Percentiles rank a stretch among this genome's conserved stretches.
Conservation (phyloP, 92 coral and sea anemone species). For the Bergia sp. region DNA sequence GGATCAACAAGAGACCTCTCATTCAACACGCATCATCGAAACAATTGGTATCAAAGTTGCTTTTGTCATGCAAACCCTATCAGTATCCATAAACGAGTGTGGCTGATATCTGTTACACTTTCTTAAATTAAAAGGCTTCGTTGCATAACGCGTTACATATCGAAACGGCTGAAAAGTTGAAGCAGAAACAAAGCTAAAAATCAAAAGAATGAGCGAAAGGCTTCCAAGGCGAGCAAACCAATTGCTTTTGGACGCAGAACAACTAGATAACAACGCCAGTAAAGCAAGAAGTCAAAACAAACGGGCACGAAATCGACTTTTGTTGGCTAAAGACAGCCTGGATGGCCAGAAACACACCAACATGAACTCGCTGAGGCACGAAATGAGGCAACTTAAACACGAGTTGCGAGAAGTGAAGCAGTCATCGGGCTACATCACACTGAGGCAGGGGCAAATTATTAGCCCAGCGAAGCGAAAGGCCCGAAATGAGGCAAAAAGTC, state of each 20-base stretch:
- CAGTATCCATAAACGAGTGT: neutral
- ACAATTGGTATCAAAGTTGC: constrained; percentile 9
- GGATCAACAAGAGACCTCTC: neutral
- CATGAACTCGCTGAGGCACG: constrained; percentile 76
- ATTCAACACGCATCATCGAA: constrained; percentile 16
- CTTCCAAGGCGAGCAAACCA: constrained; percentile 55
- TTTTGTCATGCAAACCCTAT: constrained; percentile 17
- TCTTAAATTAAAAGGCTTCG: neutral
- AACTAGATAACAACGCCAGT: constrained; percentile 75
- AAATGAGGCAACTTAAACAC: constrained; percentile 79
- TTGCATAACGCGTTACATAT: neutral
- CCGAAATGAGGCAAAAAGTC: constrained; percentile 16
- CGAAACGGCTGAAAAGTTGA: neutral
- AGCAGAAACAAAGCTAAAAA: neutral
- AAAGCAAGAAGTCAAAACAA: constrained; percentile 75
- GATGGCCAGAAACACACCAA: constrained; percentile 64
- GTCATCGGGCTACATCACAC: constrained; percentile 67
- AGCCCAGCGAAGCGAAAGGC: constrained; percentile 34
- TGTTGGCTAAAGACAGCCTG: constrained; percentile 59
- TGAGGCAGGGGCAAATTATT: neutral
- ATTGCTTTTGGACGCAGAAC: constrained; percentile 64
- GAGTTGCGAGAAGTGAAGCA: constrained; percentile 83
- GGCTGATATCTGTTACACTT: neutral
- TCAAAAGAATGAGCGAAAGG: constrained; percentile 62
- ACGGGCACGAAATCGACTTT: constrained; percentile 70